These are phyloP conservation scores for Acanthosepion esculentum DNA, from an alignment of 2,888 invertebrate genomes.

Conservation along the genomic window DNA sequence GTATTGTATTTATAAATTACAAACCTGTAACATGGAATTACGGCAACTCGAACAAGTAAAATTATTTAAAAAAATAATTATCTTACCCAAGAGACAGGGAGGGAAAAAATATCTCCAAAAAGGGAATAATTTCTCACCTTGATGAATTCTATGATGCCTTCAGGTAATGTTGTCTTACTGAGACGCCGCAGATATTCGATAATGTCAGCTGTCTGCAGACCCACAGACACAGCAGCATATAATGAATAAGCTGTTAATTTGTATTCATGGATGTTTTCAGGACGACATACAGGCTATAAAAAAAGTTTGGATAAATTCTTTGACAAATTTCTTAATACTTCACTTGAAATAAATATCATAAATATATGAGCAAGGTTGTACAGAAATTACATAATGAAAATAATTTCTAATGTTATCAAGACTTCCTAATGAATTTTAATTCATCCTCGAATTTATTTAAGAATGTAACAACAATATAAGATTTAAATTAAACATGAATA, in stretches of 20 bases:
- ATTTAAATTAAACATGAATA: no score
- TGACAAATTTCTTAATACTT: neutral
- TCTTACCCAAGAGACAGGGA: neutral
- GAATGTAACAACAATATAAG: no score
- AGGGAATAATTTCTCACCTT: constrained; percentile 69
- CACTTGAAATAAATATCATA: neutral
- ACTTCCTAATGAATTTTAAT: no score
- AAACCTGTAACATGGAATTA: no score
- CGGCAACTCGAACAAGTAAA: neutral
- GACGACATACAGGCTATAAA: constrained; percentile 92
- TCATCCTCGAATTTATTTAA: no score
- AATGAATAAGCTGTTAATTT: constrained; percentile 98
- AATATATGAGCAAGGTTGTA: neutral
- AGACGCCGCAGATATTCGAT: constrained; percentile 95
- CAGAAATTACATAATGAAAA: no score
- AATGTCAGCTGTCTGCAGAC: constrained; percentile 96
- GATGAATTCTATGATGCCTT: constrained; percentile 96
- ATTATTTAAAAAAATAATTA: neutral
- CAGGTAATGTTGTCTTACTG: constrained; percentile 95
- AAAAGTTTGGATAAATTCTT: neutral
- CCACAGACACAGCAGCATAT: constrained; percentile 99
- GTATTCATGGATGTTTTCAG: constrained; percentile 95
- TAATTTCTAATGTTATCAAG: no score
- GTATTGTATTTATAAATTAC: no score
- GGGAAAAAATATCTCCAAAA: no score